Conservation (phyloP, 2,888 invertebrate species). For the Clistopyga incitator region DNA sequence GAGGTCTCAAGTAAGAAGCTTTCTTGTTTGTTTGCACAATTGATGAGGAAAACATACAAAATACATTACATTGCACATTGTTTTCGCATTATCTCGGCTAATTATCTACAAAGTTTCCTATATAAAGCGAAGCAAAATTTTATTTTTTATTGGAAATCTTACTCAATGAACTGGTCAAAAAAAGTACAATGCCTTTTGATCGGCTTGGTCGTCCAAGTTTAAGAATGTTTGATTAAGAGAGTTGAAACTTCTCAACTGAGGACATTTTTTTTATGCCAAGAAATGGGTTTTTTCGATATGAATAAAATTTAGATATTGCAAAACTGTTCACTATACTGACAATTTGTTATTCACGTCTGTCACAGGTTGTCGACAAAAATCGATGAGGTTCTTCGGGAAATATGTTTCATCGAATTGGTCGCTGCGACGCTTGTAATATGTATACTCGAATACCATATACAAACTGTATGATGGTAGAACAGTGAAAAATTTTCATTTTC, state of each 20-base stretch:
- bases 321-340: too few relatives aligned
- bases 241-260: too few relatives aligned
- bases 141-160: too few relatives aligned
- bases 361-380: constrained; percentile 43
- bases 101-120: not conserved
- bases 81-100: not conserved
- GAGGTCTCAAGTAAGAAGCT: constrained; percentile 67
- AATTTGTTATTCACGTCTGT: not conserved
- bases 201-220: too few relatives aligned
- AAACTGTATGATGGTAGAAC: constrained; percentile 75
- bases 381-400: constrained; percentile 55
- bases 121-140: too few relatives aligned
- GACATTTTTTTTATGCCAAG: too few relatives aligned
- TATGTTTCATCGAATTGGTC: constrained; percentile 63
- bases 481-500: not conserved
- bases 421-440: constrained; percentile 79
- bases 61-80: not conserved
- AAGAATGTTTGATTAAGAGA: too few relatives aligned
- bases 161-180: too few relatives aligned
- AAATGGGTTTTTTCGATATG: too few relatives aligned
- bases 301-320: too few relatives aligned
- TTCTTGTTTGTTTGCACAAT: not conserved
- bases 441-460: constrained; percentile 76
- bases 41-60: too few relatives aligned
- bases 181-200: too few relatives aligned